Evolutionary conservation across 2,113 vertebrate species (phyloP).

Genomic region (Amphilophus citrinellus): DNA sequence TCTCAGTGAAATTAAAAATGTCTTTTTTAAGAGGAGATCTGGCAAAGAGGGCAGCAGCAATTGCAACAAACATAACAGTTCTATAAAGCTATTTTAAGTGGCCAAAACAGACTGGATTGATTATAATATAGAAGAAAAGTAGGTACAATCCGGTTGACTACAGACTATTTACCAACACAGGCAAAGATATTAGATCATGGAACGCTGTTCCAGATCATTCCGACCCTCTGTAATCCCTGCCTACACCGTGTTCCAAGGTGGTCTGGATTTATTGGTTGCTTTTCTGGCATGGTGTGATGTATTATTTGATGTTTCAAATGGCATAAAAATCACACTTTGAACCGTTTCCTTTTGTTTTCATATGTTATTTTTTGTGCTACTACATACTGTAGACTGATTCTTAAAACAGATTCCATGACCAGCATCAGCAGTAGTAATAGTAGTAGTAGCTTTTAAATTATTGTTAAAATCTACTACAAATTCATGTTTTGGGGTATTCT

Average conservation of each 20-base stretch:
- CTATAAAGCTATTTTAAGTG: too few relatives aligned
- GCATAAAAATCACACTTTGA: background rate
- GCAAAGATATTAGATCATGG: background rate
- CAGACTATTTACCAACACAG: too few relatives aligned
- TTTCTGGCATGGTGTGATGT: background rate
- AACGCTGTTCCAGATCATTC: background rate
- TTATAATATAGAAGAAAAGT: too few relatives aligned
- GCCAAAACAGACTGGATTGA: too few relatives aligned
- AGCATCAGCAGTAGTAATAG: background rate
- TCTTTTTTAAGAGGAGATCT: too few relatives aligned
- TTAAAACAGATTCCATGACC: background rate
- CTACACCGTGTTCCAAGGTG: background rate
- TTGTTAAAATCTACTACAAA: background rate
- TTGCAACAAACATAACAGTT: too few relatives aligned
- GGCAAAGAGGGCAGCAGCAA: too few relatives aligned
- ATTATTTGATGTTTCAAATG: background rate
- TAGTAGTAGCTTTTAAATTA: background rate
- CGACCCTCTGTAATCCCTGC: too few relatives aligned
- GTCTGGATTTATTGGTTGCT: conserved; percentile 6
- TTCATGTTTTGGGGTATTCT: background rate
- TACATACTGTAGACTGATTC: background rate
- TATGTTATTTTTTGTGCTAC: background rate
- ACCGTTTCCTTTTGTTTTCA: background rate
- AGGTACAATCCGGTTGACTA: too few relatives aligned
- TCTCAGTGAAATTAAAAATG: too few relatives aligned